Evolutionary conservation across 2,888 invertebrate species (phyloP).

Genomic region (Eulithis prunata): DNA sequence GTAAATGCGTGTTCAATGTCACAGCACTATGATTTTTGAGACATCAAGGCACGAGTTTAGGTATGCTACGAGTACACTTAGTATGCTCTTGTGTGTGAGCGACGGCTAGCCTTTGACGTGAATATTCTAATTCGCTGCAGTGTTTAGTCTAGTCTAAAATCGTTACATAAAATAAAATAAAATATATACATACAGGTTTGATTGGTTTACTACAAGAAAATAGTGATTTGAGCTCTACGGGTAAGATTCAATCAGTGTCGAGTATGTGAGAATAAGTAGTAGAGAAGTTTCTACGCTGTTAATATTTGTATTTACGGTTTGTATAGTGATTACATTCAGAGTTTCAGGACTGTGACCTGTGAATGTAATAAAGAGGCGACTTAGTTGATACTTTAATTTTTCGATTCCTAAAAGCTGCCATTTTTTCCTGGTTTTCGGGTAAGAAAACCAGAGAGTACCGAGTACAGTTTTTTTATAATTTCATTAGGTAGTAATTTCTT

Average conservation of each 20-base stretch:
- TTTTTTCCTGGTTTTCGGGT: too few relatives aligned
- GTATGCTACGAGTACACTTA: too few relatives aligned
- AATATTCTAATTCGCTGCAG: constrained; percentile 32
- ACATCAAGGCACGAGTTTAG: too few relatives aligned
- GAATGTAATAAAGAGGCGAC: background rate
- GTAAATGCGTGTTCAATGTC: too few relatives aligned
- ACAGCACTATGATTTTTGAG: too few relatives aligned
- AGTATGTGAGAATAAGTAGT: background rate
- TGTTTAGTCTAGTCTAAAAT: constrained; percentile 21
- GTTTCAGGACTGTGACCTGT: constrained; percentile 14
- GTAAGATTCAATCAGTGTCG: constrained; percentile 3
- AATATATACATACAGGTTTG: too few relatives aligned
- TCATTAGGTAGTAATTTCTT: too few relatives aligned
- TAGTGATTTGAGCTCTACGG: background rate
- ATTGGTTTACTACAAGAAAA: background rate
- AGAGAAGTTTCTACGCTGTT: background rate
- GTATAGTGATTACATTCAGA: constrained; percentile 10
- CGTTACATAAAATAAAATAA: background rate
- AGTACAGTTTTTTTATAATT: too few relatives aligned
- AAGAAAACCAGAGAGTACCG: too few relatives aligned
- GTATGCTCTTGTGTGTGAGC: background rate
- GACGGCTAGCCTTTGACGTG: constrained; percentile 24
- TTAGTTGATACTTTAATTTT: too few relatives aligned
- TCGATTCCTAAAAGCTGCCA: too few relatives aligned
- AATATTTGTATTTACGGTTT: constrained; percentile 14